Conservation (phyloP, 2,797 vertebrate genomes). For the Leptoclinus maculatus region DNA sequence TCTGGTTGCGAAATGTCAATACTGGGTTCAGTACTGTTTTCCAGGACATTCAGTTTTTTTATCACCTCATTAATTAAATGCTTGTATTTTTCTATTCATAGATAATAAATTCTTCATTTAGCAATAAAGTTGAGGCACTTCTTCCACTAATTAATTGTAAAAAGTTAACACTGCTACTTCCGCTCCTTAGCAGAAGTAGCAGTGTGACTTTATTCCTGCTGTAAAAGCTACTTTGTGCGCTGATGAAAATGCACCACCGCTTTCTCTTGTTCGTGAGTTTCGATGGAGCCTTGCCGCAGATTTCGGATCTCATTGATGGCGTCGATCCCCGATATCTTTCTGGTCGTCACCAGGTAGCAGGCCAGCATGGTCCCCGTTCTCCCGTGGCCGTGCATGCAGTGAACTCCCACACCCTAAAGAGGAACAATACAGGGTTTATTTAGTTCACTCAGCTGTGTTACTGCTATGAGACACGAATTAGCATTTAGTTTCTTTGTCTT, state of each 20-base stretch:
- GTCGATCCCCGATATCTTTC: conserved; percentile 80
- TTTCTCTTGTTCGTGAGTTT: conserved; percentile 92
- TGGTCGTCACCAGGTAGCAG: conserved; percentile 91
- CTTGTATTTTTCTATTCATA: background rate
- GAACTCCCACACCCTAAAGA: conserved; percentile 90
- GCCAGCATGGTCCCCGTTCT: conserved; percentile 96
- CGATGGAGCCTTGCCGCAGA: conserved; percentile 90
- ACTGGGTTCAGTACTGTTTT: background rate
- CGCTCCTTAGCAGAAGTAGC: background rate
- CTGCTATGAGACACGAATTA: background rate
- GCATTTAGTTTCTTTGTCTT: background rate
- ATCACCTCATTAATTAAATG: background rate
- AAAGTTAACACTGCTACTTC: no score
- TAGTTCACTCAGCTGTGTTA: background rate
- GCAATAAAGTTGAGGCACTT: background rate
- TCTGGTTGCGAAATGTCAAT: background rate
- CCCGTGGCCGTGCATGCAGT: conserved; percentile 92
- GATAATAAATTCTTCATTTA: conserved; percentile 22
- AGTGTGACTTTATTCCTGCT: background rate
- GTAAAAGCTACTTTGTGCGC: conserved; percentile 75
- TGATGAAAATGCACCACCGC: conserved; percentile 92
- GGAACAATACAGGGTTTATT: background rate
- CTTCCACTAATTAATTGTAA: background rate
- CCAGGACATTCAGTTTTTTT: background rate
- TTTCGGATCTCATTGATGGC: conserved; percentile 91